Evolutionary conservation across 2,113 vertebrate genomes (phyloP).

Genomic region (Bostrychus sinensis): DNA sequence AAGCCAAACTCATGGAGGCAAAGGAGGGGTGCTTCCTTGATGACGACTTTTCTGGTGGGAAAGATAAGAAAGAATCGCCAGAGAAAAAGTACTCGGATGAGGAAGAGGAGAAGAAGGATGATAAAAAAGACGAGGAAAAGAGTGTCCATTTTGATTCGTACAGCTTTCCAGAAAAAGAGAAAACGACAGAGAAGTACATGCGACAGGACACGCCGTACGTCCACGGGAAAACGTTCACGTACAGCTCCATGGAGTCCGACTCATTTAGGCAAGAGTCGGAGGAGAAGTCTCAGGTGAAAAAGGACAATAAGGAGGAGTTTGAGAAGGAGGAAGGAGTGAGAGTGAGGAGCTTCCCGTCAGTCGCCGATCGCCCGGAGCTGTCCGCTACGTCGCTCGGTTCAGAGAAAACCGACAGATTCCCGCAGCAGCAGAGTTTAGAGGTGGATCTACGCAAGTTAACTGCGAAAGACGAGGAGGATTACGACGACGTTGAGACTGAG

Average conservation of each 20-base stretch:
- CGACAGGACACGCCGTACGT: slow-evolving; percentile 95
- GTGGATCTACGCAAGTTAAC: slow-evolving; percentile 76
- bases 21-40: slow-evolving; percentile 92
- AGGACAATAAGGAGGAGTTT: not conserved
- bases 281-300: not conserved
- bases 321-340: slow-evolving; percentile 62
- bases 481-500: slow-evolving; percentile 73
- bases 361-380: slow-evolving; percentile 59
- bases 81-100: slow-evolving; percentile 67
- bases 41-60: slow-evolving; percentile 79
- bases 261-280: slow-evolving; percentile 63
- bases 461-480: slow-evolving; percentile 78
- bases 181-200: slow-evolving; percentile 78
- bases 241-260: slow-evolving; percentile 77
- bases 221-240: slow-evolving; percentile 91
- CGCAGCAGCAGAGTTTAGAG: slow-evolving; percentile 48
- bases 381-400: slow-evolving; percentile 45
- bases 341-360: slow-evolving; percentile 40
- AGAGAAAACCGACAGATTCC: slow-evolving; percentile 45
- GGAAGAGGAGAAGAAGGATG: slow-evolving; percentile 69
- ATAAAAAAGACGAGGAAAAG: slow-evolving; percentile 53
- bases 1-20: slow-evolving; percentile 85
- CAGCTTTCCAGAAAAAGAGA: slow-evolving; percentile 71
- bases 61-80: slow-evolving; percentile 55
- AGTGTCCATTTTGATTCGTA: slow-evolving; percentile 78